phyloP scores from a whole-genome alignment of 2,888 invertebrate genomes.

The Brachypterus glaber region DNA sequence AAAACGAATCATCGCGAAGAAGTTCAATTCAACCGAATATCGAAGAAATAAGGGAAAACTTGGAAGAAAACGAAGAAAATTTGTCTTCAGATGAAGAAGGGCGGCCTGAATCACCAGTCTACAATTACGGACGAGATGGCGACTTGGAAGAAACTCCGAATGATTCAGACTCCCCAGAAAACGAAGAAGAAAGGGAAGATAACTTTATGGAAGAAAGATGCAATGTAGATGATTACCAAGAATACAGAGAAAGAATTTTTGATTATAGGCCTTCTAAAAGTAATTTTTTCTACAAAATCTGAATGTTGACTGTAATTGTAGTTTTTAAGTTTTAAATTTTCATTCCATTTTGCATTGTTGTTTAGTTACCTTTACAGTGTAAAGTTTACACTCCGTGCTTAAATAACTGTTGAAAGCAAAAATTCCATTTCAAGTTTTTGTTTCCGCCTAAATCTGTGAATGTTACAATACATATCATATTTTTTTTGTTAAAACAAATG shows the following conservation, averaged over 20 bases:
- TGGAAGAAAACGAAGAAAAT: conserved; percentile 13
- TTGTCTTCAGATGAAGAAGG: conserved; percentile 13
- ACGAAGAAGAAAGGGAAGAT: conserved; percentile 17
- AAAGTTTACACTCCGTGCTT: conserved; percentile 8
- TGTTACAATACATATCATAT: too few relatives aligned
- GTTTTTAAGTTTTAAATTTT: too few relatives aligned
- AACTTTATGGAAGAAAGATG: conserved; percentile 32
- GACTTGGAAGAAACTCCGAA: conserved; percentile 12
- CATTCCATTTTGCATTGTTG: too few relatives aligned
- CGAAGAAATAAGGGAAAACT: conserved; percentile 4
- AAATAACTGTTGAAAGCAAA: conserved; percentile 1
- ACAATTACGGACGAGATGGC: conserved; percentile 15
- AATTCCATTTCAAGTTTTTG: too few relatives aligned
- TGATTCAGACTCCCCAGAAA: background rate
- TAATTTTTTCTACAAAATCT: conserved; percentile 9
- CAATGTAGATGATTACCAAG: conserved; percentile 27
- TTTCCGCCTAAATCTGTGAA: too few relatives aligned
- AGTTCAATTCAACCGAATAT: background rate
- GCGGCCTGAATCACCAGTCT: conserved; percentile 12
- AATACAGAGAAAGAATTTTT: conserved; percentile 32
- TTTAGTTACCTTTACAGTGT: too few relatives aligned
- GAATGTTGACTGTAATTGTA: too few relatives aligned
- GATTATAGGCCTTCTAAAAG: conserved; percentile 27
- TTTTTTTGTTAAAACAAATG: too few relatives aligned
- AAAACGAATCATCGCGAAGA: conserved; percentile 23